A percentile compares a stretch with the other conserved stretches of the same genome.
These are phyloP conservation scores for Tortricodes alternella DNA, from an alignment of 2,888 invertebrate genomes.

Conservation along the genomic window DNA sequence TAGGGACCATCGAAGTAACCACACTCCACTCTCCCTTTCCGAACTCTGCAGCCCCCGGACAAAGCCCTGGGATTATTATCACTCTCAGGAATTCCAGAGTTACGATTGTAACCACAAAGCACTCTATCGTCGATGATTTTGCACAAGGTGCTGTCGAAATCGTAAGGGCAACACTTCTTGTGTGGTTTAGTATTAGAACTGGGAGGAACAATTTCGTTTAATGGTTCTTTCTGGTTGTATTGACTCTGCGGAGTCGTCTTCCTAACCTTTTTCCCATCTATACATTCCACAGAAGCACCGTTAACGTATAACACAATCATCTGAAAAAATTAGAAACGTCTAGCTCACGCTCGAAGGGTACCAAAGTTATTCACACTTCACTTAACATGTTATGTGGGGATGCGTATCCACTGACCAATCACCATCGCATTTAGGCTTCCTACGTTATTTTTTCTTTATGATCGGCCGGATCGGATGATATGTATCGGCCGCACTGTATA, in stretches of 20 bases:
- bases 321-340: background rate
- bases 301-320: background rate
- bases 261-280: no score
- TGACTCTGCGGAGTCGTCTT: no score
- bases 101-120: conserved; percentile 8
- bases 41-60: conserved; percentile 18
- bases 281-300: background rate
- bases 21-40: conserved; percentile 14
- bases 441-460: no score
- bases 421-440: no score
- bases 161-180: conserved; percentile 21
- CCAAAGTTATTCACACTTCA: background rate
- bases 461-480: no score
- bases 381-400: no score
- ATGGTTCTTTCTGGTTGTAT: no score
- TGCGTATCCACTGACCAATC: no score
- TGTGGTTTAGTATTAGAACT: background rate
- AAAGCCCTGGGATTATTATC: background rate
- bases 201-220: no score
- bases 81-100: background rate
- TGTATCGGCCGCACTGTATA: no score
- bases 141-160: conserved; percentile 20
- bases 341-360: background rate
- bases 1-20: conserved; percentile 8
- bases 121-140: conserved; percentile 16